Evolutionary conservation across 1,140 invertebrate genomes (phyloP).

Genomic region (Zelostemma sp.): DNA sequence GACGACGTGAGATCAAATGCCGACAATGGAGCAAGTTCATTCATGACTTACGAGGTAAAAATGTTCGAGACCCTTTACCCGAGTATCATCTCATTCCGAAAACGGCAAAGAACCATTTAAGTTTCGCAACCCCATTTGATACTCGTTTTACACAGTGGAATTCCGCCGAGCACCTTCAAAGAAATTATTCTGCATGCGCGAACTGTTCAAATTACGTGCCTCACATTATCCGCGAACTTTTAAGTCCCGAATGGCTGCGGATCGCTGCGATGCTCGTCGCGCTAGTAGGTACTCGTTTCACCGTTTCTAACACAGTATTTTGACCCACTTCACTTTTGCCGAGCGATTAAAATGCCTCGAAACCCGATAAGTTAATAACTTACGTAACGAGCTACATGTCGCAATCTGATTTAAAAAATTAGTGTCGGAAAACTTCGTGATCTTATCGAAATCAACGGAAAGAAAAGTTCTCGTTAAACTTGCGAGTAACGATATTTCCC

Average conservation of each 20-base stretch:
- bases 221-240: neutral
- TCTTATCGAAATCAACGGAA: too few species aligned
- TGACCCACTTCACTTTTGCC: neutral
- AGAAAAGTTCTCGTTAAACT: too few species aligned
- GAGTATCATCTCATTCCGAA: neutral
- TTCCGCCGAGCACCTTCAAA: neutral
- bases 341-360: neutral
- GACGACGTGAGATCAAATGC: neutral
- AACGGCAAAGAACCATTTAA: neutral
- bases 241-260: neutral
- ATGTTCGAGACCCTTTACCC: neutral
- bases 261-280: neutral
- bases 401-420: neutral
- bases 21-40: neutral
- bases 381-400: neutral
- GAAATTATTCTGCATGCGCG: neutral
- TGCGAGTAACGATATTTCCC: too few species aligned
- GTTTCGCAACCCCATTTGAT: slow-evolving; percentile 1
- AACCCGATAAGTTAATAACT: neutral
- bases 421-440: too few species aligned
- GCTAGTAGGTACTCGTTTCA: too few species aligned
- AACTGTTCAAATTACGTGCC: neutral
- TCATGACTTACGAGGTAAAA: neutral
- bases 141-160: neutral
- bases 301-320: neutral